Conservation (phyloP, 2,113 vertebrate genomes). For the Crotalus horridus region DNA sequence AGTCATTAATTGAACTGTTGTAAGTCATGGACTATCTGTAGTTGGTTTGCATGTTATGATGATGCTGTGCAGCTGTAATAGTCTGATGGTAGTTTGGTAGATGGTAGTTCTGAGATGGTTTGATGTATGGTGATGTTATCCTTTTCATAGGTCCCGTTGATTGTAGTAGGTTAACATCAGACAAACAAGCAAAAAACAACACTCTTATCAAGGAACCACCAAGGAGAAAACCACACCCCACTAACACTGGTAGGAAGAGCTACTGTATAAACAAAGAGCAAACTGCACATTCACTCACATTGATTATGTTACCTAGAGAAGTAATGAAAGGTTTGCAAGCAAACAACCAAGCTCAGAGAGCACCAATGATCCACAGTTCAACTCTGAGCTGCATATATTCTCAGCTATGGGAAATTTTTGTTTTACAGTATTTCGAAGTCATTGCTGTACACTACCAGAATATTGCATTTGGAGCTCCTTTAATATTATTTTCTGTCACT, state of each 20-base stretch:
- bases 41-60: background rate
- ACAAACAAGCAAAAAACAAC: background rate
- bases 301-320: background rate
- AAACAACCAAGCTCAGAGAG: background rate
- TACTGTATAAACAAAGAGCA: background rate
- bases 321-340: background rate
- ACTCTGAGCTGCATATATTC: background rate
- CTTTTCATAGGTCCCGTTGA: background rate
- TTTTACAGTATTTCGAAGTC: background rate
- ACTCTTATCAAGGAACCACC: background rate
- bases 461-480: background rate
- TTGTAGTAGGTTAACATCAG: background rate
- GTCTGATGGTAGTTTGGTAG: background rate
- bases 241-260: background rate
- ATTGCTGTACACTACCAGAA: background rate
- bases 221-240: background rate
- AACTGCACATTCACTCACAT: background rate
- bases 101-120: background rate
- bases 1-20: no score
- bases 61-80: background rate
- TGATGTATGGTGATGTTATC: background rate
- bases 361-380: background rate
- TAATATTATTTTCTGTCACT: background rate
- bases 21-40: no score
- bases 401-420: background rate